These are phyloP conservation scores for Acanthurus lineatus DNA, from an alignment of 2,797 vertebrate species.

Conservation along the genomic window DNA sequence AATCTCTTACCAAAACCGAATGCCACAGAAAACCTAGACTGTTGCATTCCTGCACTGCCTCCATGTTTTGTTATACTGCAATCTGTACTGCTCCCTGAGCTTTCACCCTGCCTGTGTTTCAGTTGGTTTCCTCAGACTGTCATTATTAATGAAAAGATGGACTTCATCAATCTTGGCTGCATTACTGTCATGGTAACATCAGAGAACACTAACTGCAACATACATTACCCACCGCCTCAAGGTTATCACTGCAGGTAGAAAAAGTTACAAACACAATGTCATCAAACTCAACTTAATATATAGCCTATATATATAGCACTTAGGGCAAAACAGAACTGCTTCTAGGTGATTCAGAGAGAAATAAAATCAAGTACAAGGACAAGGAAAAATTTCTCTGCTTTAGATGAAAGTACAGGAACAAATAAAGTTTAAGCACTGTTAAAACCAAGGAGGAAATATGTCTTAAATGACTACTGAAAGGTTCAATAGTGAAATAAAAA, in stretches of 20 bases:
- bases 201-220: not conserved
- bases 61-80: not conserved
- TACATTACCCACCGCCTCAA: not conserved
- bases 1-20: not conserved
- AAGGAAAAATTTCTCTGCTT: not conserved
- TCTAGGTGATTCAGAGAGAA: not conserved
- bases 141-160: not conserved
- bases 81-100: not conserved
- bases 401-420: not conserved
- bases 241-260: not conserved
- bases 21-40: not conserved
- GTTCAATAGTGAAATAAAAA: no score
- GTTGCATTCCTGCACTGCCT: not conserved
- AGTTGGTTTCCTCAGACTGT: not conserved
- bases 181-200: conserved; percentile 17
- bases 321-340: not conserved
- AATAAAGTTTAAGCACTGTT: no score
- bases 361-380: not conserved
- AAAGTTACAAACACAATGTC: not conserved
- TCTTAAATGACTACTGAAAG: not conserved
- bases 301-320: not conserved
- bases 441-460: not conserved
- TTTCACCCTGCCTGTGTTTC: not conserved
- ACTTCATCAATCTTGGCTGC: not conserved
- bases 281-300: not conserved